Evolutionary conservation across 2,888 invertebrate genomes (phyloP), one percentile per base, ranked within the genome.

Genomic region (Brenthis hecate): DNA sequence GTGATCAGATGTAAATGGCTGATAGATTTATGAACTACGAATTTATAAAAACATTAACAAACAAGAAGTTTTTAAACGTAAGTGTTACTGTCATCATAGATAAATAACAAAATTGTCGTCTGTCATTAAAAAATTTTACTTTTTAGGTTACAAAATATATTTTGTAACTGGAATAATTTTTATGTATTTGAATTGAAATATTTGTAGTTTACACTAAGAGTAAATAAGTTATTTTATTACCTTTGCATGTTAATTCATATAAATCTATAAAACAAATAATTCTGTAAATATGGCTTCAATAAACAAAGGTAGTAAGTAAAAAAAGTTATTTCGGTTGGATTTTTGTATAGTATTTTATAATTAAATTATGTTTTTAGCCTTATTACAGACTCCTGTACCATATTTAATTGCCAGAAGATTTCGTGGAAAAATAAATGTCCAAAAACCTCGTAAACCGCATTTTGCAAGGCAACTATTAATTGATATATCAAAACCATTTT

Each of bases 371-470:
- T 43, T 65, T 88, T 69, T 82, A 94, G 94, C 75, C n/a, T 78
- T 94, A 48, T 81, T 94, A 69, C 85, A 85, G 72, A 78, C 85
- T 16, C 86, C 86, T 64, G 73, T 85, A 4, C 90, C 93, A 0
- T 80, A 94, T n/a, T 72, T 93, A 16, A 85, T 95, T 77, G 92
- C 94, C 6, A 94, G 94, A 81, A 92, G 97, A 75, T 96, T 94
- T 82, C 93, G 96, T 28, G 95, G 95, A 3, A 96, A 96, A 89
- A 96, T 97, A 64, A 97, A 97, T 80, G 94, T 97, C 55, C 95
- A 96, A 83, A 94, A 92, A 74, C 97, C 97, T 1, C 94, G 93
- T 78, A 88, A 94, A 62, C 95, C 96, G 1, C 96, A 96, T 84
- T 96, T 94, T 80, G 94, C 94, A 74, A 94, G 95, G 73, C 95